Conservation (phyloP, 2,797 vertebrate species). For the Mycteria americana region DNA sequence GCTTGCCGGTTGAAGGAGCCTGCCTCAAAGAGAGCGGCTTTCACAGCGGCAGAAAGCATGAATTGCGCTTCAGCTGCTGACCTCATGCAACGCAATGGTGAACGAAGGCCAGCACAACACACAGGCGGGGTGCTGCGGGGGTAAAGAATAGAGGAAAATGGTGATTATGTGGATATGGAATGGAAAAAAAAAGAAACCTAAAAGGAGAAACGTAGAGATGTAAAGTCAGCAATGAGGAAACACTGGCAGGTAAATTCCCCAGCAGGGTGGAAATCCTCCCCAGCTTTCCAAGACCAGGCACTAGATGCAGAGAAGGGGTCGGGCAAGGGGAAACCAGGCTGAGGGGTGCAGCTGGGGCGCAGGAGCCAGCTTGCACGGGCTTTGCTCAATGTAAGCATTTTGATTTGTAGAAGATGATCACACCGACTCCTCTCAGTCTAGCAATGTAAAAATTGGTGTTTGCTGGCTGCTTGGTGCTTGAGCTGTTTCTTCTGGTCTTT, state of each 20-base stretch:
- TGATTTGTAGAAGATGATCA: too few relatives aligned
- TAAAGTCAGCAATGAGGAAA: not conserved
- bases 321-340: not conserved
- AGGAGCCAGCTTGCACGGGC: not conserved
- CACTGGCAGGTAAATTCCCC: not conserved
- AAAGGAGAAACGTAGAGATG: too few relatives aligned
- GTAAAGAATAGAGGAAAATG: accelerated
- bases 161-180: not conserved
- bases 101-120: accelerated
- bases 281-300: not conserved
- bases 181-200: accelerated
- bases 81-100: accelerated
- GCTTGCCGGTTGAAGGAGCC: not conserved
- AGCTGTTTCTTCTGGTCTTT: not conserved
- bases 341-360: not conserved
- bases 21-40: too few relatives aligned
- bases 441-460: not conserved
- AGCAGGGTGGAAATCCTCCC: not conserved
- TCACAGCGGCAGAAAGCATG: accelerated
- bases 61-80: accelerated
- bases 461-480: not conserved
- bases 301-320: accelerated
- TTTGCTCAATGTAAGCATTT: not conserved
- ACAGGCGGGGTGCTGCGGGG: accelerated
- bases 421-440: not conserved